Evolutionary conservation across 2,888 invertebrate genomes (phyloP).

Genomic region (Ichneumoninae sp.): DNA sequence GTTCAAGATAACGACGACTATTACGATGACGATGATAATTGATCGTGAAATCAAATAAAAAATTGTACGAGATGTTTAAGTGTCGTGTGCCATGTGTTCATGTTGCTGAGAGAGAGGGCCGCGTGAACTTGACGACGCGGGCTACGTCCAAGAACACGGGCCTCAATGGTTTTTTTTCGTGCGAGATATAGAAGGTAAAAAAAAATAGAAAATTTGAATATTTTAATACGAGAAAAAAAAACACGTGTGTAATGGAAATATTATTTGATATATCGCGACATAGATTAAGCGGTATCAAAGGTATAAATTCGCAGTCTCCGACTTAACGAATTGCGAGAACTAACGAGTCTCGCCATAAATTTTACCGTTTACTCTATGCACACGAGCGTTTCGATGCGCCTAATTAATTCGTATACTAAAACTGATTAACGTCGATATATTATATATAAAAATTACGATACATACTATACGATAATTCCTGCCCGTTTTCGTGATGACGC

Average conservation of each 20-base stretch:
- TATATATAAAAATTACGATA: conserved; percentile 47
- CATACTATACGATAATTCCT: conserved; percentile 58
- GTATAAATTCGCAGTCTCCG: not conserved
- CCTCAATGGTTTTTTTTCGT: conserved; percentile 71
- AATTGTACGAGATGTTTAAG: conserved; percentile 55
- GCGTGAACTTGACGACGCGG: conserved; percentile 70
- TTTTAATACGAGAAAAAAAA: conserved; percentile 77
- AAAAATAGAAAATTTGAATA: conserved; percentile 79
- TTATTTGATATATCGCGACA: conserved; percentile 55
- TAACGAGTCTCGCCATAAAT: not conserved
- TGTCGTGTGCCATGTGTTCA: conserved; percentile 75
- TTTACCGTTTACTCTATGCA: conserved; percentile 16
- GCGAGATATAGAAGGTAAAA: conserved; percentile 74
- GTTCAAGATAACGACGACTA: conserved; percentile 57
- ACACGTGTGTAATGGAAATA: conserved; percentile 58
- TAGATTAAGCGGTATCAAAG: conserved; percentile 10
- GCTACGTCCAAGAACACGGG: conserved; percentile 72
- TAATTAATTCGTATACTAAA: conserved; percentile 69
- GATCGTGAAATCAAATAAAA: conserved; percentile 45
- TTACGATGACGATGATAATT: conserved; percentile 46
- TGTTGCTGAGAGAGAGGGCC: conserved; percentile 67
- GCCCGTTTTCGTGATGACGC: conserved; percentile 65
- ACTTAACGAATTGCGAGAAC: not conserved
- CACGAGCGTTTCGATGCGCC: conserved; percentile 66
- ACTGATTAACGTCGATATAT: conserved; percentile 60